phyloP scores from a whole-genome alignment of 2,113 vertebrate genomes.

The Saccopteryx bilineata region DNA sequence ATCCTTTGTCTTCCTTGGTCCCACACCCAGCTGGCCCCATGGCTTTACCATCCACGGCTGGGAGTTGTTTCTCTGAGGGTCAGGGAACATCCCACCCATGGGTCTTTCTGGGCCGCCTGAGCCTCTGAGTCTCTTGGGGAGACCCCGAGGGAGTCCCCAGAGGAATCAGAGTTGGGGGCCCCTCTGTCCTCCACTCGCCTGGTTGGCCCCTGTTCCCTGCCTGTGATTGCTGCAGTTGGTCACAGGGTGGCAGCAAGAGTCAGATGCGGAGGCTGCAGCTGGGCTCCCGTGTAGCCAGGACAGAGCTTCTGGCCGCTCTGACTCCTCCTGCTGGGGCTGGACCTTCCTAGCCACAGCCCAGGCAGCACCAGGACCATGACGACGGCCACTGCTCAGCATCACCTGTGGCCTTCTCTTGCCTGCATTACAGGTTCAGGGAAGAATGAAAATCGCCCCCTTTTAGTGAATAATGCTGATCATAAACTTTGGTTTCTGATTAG shows the following conservation, averaged over 20 bases:
- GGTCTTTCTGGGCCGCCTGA: not conserved
- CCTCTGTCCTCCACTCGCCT: not conserved
- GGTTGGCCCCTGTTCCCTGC: constrained; percentile 59
- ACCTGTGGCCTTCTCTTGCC: not conserved
- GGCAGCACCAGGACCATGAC: rapidly evolving
- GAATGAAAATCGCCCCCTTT: not conserved
- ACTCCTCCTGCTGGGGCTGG: not conserved
- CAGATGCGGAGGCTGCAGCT: constrained; percentile 81
- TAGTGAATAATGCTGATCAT: not conserved
- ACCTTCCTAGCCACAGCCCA: not conserved
- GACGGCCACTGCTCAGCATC: not conserved
- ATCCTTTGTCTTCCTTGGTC: not conserved
- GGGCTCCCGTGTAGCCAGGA: not conserved
- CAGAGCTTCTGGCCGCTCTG: not conserved
- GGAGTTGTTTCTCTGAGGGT: too few relatives aligned
- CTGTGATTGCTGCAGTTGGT: constrained; percentile 86
- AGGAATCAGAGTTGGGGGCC: not conserved
- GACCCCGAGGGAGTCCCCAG: not conserved
- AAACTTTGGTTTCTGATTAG: constrained; percentile 48
- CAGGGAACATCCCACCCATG: not conserved
- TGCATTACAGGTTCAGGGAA: constrained; percentile 15
- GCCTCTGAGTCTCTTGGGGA: not conserved
- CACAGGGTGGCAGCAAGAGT: constrained; percentile 92
- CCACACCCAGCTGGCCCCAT: not conserved
- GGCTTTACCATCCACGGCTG: not conserved